Evolutionary conservation across 2,888 invertebrate species (phyloP).

Genomic region (Eupithecia pulchellata): DNA sequence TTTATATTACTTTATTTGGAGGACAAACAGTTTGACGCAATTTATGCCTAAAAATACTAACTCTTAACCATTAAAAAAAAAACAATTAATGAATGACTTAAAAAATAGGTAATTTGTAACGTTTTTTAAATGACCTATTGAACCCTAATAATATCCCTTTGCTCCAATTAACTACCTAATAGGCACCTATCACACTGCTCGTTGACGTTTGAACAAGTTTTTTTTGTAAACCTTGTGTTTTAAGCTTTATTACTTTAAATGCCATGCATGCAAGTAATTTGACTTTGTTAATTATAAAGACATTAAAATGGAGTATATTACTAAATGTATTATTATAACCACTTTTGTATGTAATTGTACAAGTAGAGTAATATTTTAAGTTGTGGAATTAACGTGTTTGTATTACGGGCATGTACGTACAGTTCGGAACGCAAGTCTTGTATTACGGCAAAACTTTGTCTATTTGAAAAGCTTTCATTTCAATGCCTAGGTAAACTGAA

Average conservation of each 20-base stretch:
- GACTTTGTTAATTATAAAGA: constrained; percentile 48
- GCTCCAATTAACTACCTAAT: constrained; percentile 42
- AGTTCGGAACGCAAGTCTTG: constrained; percentile 19
- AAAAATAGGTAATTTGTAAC: neutral
- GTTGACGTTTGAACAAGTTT: constrained; percentile 40
- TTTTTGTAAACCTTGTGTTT: constrained; percentile 38
- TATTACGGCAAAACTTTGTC: no score
- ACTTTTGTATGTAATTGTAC: constrained; percentile 40
- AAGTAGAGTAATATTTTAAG: constrained; percentile 39
- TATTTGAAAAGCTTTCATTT: neutral
- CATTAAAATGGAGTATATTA: constrained; percentile 45
- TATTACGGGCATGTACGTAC: constrained; percentile 33
- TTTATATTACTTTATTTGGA: no score
- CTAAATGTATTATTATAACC: constrained; percentile 42
- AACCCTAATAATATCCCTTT: constrained; percentile 34
- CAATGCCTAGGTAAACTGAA: no score
- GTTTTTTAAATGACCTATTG: neutral
- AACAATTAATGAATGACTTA: no score
- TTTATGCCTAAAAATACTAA: no score
- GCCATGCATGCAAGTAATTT: constrained; percentile 39
- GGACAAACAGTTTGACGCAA: no score
- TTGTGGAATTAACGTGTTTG: constrained; percentile 34
- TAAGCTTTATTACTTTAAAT: constrained; percentile 38
- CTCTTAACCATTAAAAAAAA: no score
- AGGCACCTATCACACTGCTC: constrained; percentile 39